These are phyloP conservation scores for Semnopithecus entellus DNA, from an alignment of 2,113 vertebrate genomes.

Conservation along the genomic window DNA sequence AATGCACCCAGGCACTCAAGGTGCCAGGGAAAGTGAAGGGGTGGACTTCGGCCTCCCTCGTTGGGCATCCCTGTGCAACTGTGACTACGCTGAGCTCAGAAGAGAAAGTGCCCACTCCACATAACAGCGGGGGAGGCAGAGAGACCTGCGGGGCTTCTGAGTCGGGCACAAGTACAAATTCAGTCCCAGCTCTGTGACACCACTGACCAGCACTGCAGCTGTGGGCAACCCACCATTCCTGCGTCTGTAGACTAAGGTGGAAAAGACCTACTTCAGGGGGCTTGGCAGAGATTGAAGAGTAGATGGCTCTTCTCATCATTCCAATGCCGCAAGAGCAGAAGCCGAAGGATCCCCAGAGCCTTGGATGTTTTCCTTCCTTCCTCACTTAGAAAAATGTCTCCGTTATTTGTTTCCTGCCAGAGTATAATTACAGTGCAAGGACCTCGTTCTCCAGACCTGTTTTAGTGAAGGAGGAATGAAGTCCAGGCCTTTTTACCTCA, in stretches of 20 bases:
- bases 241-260: background rate
- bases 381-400: conserved; percentile 43
- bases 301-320: background rate
- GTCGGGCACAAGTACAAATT: background rate
- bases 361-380: conserved; percentile 64
- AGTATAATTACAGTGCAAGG: conserved; percentile 31
- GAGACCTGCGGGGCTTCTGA: accelerated
- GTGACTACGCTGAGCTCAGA: background rate
- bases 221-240: accelerated
- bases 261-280: background rate
- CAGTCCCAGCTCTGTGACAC: background rate
- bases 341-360: background rate
- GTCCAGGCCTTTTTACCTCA: background rate
- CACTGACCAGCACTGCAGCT: too few relatives aligned
- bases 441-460: background rate
- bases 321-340: background rate
- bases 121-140: background rate
- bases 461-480: conserved; percentile 52
- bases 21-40: accelerated
- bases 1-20: accelerated
- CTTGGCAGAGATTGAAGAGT: background rate
- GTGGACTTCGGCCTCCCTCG: background rate
- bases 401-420: conserved; percentile 45
- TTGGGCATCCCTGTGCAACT: accelerated
- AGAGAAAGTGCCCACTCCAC: background rate